phyloP scores from a whole-genome alignment of 2,113 vertebrate species.

The Oreocharis arfaki region DNA sequence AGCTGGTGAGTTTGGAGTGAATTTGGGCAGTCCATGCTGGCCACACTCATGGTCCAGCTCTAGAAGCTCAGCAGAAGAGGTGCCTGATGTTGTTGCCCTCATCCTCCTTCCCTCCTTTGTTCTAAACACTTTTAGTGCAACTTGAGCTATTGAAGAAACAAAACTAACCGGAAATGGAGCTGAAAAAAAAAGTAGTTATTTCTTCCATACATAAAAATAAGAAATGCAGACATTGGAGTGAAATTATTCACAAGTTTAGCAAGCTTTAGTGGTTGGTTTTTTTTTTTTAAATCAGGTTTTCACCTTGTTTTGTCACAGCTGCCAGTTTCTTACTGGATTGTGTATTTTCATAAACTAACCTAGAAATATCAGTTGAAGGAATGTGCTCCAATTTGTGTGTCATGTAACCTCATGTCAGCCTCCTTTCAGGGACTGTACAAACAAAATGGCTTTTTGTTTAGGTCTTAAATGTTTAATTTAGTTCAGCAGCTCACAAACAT shows the following conservation, averaged over 20 bases:
- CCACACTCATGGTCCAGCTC: not conserved
- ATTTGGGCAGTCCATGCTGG: not conserved
- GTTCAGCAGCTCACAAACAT: not conserved
- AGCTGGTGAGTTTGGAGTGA: not conserved
- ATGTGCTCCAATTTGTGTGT: not conserved
- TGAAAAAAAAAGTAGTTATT: not conserved
- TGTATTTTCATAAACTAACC: not conserved
- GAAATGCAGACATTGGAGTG: not conserved
- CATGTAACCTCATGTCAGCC: not conserved
- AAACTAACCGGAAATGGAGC: not conserved
- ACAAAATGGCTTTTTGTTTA: not conserved
- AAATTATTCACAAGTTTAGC: not conserved
- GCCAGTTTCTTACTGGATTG: not conserved
- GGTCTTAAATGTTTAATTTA: not conserved
- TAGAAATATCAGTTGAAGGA: not conserved
- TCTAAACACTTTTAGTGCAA: not conserved
- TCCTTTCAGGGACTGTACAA: not conserved
- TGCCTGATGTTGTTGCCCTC: not conserved
- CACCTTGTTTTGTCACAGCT: not conserved
- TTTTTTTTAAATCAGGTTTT: not conserved
- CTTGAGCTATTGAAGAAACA: not conserved
- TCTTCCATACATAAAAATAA: not conserved
- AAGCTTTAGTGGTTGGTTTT: not conserved
- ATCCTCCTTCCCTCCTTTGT: not conserved
- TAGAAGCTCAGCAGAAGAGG: not conserved